phyloP scores from a whole-genome alignment of 2,113 vertebrate species.

The Orthonyx spaldingii region DNA sequence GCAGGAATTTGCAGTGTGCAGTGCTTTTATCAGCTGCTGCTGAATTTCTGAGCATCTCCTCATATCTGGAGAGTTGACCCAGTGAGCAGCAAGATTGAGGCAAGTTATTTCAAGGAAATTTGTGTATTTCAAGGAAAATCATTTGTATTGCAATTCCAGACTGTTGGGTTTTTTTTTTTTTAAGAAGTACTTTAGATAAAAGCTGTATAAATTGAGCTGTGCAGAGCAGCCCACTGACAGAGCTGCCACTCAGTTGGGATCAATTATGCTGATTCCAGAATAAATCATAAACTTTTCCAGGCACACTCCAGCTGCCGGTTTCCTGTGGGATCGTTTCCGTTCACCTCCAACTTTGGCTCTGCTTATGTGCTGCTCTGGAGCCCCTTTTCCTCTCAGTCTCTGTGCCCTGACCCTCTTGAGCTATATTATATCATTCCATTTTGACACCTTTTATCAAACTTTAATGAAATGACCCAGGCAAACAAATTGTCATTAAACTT shows the following conservation, averaged over 20 bases:
- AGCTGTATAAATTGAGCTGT: neutral
- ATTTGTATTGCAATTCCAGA: neutral
- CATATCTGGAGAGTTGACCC: neutral
- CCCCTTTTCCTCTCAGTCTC: constrained; percentile 63
- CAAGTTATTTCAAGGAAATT: neutral
- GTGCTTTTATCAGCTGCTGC: neutral
- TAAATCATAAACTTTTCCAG: neutral
- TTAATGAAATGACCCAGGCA: constrained; percentile 85
- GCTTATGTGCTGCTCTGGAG: constrained; percentile 27
- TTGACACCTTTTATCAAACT: constrained; percentile 93
- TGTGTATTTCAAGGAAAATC: neutral
- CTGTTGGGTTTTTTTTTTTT: neutral
- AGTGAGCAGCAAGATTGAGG: neutral
- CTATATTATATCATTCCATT: constrained; percentile 80
- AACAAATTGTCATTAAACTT: constrained; percentile 94
- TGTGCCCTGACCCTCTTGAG: constrained; percentile 77
- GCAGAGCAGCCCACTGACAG: neutral
- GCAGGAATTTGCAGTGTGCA: neutral
- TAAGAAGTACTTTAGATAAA: neutral
- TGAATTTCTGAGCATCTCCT: neutral
- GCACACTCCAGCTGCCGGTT: neutral
- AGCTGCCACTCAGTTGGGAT: neutral
- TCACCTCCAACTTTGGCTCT: constrained; percentile 57
- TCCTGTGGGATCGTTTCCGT: neutral
- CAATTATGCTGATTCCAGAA: constrained; percentile 16